These are phyloP conservation scores for Cotesia chilonis DNA, from an alignment of 1,140 invertebrate genomes.

Conservation along the genomic window DNA sequence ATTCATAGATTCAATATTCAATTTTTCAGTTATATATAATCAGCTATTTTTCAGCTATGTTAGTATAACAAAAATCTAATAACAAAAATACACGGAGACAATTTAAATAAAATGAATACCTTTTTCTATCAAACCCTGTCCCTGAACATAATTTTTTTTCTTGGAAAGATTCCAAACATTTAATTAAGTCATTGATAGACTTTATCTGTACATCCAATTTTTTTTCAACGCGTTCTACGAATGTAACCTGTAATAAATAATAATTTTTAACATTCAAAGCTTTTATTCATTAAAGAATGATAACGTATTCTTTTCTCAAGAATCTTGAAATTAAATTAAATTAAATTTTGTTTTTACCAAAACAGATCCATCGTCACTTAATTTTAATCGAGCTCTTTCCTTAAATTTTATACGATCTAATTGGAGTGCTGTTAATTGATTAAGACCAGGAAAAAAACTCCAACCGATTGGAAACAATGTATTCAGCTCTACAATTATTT, in stretches of 20 bases:
- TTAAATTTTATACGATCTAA: neutral
- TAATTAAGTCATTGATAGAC: neutral
- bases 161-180: neutral
- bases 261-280: too few species aligned
- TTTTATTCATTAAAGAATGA: neutral
- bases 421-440: neutral
- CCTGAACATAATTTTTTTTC: constrained; percentile 5
- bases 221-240: too few species aligned
- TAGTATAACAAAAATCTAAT: neutral
- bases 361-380: constrained; percentile 4
- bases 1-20: too few species aligned
- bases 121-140: constrained; percentile 7
- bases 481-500: constrained; percentile 2
- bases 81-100: neutral
- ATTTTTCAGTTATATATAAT: constrained; percentile 3
- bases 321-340: neutral
- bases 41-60: neutral
- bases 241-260: too few species aligned
- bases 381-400: constrained; percentile 2
- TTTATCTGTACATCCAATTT: too few species aligned
- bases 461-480: constrained; percentile 1
- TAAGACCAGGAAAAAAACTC: neutral
- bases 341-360: neutral
- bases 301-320: neutral
- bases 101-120: constrained; percentile 8